A percentile compares a stretch with the other conserved stretches of the same genome.
phyloP scores from a whole-genome alignment of 2,797 vertebrate species.

The Loris lydekkerianus region DNA sequence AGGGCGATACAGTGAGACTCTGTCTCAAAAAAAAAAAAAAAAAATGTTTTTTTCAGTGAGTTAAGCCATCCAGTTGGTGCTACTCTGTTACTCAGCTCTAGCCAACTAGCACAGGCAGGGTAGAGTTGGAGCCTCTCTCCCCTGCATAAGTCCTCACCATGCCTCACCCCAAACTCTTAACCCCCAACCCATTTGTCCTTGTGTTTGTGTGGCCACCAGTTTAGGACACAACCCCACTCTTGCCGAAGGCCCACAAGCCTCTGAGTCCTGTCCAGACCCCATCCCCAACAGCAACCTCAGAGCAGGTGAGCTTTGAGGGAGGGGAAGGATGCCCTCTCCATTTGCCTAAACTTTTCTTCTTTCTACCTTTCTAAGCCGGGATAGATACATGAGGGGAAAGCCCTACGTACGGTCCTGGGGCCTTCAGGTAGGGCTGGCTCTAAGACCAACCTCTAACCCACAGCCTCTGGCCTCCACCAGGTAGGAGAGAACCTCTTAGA shows the following conservation, averaged over 20 bases:
- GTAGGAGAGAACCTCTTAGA: background rate
- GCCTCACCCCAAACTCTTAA: background rate
- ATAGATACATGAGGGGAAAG: background rate
- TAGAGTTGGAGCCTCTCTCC: background rate
- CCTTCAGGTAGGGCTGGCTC: background rate
- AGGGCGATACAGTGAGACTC: no score
- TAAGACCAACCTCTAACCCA: background rate
- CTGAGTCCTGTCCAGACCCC: background rate
- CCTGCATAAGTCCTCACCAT: rapidly evolving
- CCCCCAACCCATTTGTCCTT: background rate
- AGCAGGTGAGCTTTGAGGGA: background rate
- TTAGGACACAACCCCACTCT: background rate
- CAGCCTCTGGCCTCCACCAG: background rate
- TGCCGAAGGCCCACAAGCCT: background rate
- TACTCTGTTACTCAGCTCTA: background rate
- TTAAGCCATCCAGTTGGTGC: background rate
- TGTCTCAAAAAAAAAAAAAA: no score
- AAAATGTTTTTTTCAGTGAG: no score
- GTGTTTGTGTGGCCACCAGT: background rate
- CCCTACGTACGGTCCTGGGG: background rate
- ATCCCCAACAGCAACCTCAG: background rate
- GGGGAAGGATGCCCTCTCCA: background rate
- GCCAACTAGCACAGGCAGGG: background rate
- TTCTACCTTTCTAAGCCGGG: background rate
- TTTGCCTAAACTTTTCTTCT: background rate